Base-by-base conservation (phyloP, 2,888 invertebrate genomes). In the Crocallis elinguaria region DNA sequence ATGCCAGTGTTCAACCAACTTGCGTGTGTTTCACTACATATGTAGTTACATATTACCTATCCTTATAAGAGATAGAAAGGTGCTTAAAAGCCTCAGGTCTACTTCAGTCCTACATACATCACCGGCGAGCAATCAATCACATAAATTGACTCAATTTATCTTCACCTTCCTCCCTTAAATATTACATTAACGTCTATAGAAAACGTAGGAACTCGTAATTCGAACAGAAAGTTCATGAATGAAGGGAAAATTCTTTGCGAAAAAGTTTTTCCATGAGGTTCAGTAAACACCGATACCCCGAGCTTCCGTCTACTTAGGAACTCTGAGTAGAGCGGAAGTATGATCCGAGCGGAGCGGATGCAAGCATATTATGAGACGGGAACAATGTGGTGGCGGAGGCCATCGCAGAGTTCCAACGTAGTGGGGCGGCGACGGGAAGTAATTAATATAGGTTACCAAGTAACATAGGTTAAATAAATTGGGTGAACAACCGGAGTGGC, bases 141-240 rank as follows among this genome's bases (percentile, higher is more conserved):
- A 21, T 45, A 46, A 46, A 46, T 52, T 48, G 50, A 44, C 23
- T 49, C 52, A 32, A 55, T 60, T 43, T 48, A 50, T 60, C 48
- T 46, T 43, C 13, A 32, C 39, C 44, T 17, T 51, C 41, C 39
- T 41, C 27, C 38, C 45, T 49, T 55, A 30, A 59, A 55, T 52
- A 46, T 46, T 39, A 49, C 38, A 49, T 60, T 35, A 48, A 25
- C 27, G 13, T 12, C 38, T 16, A 50, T 50, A 46, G 49, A 43
- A 39, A 44, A 39, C 32, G 38, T 11, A 30, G 9, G 29, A 27
- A 29, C 14, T 30, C 12, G 48, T 14, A 37, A 25, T 17, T 30
- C 49, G 39, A 19, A 14, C 16, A 46, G 23, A 35, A 41, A 35
- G 7, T 39, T 27, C 6, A 21, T 13, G 7, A 30, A 32, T 16